Evolutionary conservation across 2,888 invertebrate species (phyloP).

Genomic region (Scaptomyza cyrtandrae): DNA sequence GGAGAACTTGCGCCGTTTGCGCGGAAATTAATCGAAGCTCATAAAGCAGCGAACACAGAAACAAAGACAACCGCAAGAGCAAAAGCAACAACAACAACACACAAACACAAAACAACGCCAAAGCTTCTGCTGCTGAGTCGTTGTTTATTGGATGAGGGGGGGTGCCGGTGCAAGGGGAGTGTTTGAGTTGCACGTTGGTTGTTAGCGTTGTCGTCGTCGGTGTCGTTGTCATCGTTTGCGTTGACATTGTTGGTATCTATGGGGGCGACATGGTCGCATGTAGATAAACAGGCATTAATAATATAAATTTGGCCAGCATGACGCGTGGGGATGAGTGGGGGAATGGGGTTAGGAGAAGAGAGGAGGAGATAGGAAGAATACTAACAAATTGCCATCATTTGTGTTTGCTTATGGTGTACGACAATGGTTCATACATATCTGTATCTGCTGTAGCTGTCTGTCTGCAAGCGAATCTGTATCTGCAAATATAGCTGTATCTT

Average conservation of each 20-base stretch:
- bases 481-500: conserved; percentile 14
- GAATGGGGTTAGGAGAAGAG: not conserved
- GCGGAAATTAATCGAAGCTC: conserved; percentile 75
- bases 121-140: conserved; percentile 4
- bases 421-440: conserved; percentile 23
- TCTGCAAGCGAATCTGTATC: conserved; percentile 6
- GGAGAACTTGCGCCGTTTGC: conserved; percentile 51
- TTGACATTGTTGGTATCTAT: conserved; percentile 15
- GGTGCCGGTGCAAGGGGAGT: too few species aligned
- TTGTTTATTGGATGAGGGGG: not conserved
- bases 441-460: conserved; percentile 7
- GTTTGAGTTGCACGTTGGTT: conserved; percentile 12
- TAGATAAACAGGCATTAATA: conserved; percentile 74
- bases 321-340: not conserved
- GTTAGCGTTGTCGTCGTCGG: conserved; percentile 6
- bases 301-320: conserved; percentile 64
- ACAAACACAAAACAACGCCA: conserved; percentile 1
- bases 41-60: conserved; percentile 68
- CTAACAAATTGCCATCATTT: conserved; percentile 73
- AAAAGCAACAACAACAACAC: conserved; percentile 8
- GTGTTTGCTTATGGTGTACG: conserved; percentile 61
- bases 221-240: not conserved
- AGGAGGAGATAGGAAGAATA: not conserved
- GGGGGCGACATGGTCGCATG: conserved; percentile 59
- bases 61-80: conserved; percentile 20